Evolutionary conservation across 2,888 invertebrate genomes (phyloP).

Genomic region (Nebria salina): DNA sequence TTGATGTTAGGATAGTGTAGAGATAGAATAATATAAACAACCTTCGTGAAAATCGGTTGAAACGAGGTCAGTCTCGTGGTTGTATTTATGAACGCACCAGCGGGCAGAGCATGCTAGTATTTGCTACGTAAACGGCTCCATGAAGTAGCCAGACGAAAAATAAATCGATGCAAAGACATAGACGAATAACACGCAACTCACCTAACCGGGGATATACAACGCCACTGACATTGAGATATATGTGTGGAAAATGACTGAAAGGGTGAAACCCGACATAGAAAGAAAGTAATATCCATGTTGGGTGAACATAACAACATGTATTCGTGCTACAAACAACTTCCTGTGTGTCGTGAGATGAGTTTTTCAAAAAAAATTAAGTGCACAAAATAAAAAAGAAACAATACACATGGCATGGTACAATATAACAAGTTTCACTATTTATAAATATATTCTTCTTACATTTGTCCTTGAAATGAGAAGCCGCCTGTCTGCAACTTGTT

Average conservation of each 20-base stretch:
- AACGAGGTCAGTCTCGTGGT: neutral
- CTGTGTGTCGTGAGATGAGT: constrained; percentile 22
- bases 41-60: neutral
- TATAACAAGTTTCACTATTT: neutral
- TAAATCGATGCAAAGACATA: constrained; percentile 43
- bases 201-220: constrained; percentile 10
- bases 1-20: neutral
- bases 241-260: constrained; percentile 43
- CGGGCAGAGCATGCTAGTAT: neutral
- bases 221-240: constrained; percentile 33
- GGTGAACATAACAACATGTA: constrained; percentile 32
- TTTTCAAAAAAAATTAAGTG: constrained; percentile 14
- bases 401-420: neutral
- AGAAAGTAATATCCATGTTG: constrained; percentile 42
- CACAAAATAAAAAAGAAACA: constrained; percentile 12
- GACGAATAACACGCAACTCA: constrained; percentile 34
- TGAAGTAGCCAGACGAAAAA: constrained; percentile 22
- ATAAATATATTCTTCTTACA: neutral
- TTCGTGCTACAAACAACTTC: neutral
- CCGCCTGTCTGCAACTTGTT: neutral
- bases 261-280: constrained; percentile 34
- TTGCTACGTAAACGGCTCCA: constrained; percentile 10
- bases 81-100: neutral
- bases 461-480: neutral
- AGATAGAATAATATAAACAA: neutral